These are phyloP conservation scores for Lordiphosa clarofinis DNA, from an alignment of 1,140 invertebrate species.

Conservation along the genomic window DNA sequence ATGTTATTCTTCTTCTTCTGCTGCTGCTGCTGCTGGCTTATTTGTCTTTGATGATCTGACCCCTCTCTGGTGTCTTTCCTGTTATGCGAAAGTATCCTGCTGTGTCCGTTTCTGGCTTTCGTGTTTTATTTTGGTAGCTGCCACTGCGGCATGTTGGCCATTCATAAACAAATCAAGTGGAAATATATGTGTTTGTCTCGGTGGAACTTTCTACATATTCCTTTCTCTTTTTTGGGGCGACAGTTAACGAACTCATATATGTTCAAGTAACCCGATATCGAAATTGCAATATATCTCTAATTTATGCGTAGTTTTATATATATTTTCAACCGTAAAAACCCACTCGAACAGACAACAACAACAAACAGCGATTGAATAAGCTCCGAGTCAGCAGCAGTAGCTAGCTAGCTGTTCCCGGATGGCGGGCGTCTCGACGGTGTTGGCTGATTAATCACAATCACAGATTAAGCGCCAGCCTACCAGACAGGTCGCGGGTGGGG, in stretches of 20 bases:
- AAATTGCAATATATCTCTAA: conserved; percentile 73
- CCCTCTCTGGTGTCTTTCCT: conserved; percentile 36
- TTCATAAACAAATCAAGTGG: conserved; percentile 58
- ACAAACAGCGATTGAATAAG: conserved; percentile 54
- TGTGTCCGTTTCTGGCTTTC: conserved; percentile 16
- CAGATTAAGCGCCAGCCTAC: conserved; percentile 64
- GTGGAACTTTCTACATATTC: conserved; percentile 26
- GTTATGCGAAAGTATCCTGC: conserved; percentile 62
- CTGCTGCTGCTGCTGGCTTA: conserved; percentile 17
- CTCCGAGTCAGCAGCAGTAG: conserved; percentile 55
- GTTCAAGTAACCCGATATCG: conserved; percentile 72
- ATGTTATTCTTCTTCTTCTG: conserved; percentile 18
- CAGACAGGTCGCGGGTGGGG: conserved; percentile 8
- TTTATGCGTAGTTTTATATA: conserved; percentile 70
- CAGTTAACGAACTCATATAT: conserved; percentile 59
- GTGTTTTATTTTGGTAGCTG: conserved; percentile 11
- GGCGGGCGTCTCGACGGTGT: conserved; percentile 42
- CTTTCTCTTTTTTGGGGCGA: conserved; percentile 31
- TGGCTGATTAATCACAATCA: conserved; percentile 69
- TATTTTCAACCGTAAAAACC: conserved; percentile 62
- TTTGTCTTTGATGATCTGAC: conserved; percentile 39
- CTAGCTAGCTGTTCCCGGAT: conserved; percentile 53
- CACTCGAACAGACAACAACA: conserved; percentile 41
- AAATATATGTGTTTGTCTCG: conserved; percentile 43
- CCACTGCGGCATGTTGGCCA: conserved; percentile 29